phyloP scores from a whole-genome alignment of 2,797 vertebrate species.

The Micrastur ruficollis region DNA sequence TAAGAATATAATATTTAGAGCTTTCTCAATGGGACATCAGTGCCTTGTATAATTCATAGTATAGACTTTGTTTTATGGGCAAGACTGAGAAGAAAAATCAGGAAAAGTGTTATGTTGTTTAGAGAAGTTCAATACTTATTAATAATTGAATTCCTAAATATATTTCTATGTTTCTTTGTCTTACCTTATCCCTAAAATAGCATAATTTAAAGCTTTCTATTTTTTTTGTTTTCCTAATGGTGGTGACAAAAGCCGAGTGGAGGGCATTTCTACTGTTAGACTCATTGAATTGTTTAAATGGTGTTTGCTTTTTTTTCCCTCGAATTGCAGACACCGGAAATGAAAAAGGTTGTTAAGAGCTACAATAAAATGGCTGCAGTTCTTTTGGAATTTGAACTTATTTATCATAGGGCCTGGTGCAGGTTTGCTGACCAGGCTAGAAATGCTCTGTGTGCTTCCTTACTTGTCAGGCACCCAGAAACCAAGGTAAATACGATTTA shows the following conservation, averaged over 20 bases:
- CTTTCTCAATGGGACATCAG: neutral
- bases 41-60: neutral
- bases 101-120: neutral
- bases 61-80: neutral
- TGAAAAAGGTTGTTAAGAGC: constrained; percentile 76
- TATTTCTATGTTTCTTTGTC: neutral
- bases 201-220: neutral
- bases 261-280: neutral
- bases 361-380: constrained; percentile 81
- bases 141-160: neutral
- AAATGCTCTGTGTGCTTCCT: constrained; percentile 69
- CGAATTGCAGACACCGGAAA: constrained; percentile 71
- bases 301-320: neutral
- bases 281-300: neutral
- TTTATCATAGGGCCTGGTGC: constrained; percentile 79
- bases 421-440: constrained; percentile 69
- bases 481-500: constrained; percentile 71
- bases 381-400: constrained; percentile 80
- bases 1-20: neutral
- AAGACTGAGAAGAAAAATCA: neutral
- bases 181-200: neutral
- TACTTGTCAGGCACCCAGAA: constrained; percentile 74
- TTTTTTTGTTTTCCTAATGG: neutral
- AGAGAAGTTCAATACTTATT: neutral
- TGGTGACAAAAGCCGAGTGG: neutral